Percentiles rank a stretch among this genome's conserved stretches.
phyloP scores from a whole-genome alignment of 2,113 vertebrate genomes.

The Entomyzon cyanotis region DNA sequence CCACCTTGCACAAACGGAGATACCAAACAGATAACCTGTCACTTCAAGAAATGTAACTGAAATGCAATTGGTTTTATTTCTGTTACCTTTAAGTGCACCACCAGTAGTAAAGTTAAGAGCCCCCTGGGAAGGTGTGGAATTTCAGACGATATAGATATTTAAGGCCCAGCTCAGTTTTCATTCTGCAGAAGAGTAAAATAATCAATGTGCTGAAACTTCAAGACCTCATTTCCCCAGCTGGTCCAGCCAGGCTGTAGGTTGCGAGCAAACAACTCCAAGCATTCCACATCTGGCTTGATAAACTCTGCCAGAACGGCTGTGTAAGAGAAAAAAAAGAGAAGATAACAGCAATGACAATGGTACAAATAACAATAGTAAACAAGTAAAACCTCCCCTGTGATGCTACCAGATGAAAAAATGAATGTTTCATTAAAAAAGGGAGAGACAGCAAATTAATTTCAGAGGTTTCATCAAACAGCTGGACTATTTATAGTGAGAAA shows the following conservation, averaged over 20 bases:
- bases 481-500: conserved; percentile 72
- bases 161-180: conserved; percentile 20
- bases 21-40: not conserved
- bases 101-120: not conserved
- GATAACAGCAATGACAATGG: not conserved
- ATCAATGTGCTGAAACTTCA: conserved; percentile 90
- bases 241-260: conserved; percentile 93
- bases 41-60: not conserved
- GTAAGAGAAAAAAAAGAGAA: not conserved
- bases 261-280: conserved; percentile 93
- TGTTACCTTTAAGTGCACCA: not conserved
- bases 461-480: conserved; percentile 65
- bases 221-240: conserved; percentile 97
- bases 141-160: not conserved
- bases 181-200: conserved; percentile 74
- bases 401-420: conserved; percentile 20
- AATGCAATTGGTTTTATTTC: not conserved
- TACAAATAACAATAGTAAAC: not conserved
- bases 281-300: conserved; percentile 72
- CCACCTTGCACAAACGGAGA: not conserved
- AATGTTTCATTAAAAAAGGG: conserved; percentile 62
- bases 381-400: conserved; percentile 38
- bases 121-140: not conserved
- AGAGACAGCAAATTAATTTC: conserved; percentile 72
- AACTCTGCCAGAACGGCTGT: conserved; percentile 87